A percentile compares a stretch with the other conserved stretches of the same genome.
These are phyloP conservation scores for Cardiocondyla obscurior DNA, from an alignment of 1,140 invertebrate species.

Conservation along the genomic window DNA sequence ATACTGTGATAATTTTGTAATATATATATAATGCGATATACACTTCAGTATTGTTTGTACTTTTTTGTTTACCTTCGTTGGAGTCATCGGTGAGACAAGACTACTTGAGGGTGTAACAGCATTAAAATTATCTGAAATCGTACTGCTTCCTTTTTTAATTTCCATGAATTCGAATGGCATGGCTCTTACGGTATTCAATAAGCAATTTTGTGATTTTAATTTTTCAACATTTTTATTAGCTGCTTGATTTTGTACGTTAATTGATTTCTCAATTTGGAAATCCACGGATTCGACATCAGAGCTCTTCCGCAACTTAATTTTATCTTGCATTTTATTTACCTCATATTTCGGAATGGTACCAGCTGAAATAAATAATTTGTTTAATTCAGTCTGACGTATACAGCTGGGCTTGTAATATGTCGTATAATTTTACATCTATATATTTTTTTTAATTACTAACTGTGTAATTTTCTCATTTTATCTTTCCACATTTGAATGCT, in stretches of 20 bases:
- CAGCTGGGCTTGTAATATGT: neutral
- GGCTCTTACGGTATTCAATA: too few species aligned
- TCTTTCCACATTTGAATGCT: slow-evolving; percentile 27
- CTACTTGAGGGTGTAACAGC: neutral
- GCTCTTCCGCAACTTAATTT: neutral
- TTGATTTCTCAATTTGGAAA: too few species aligned
- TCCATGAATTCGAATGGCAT: too few species aligned
- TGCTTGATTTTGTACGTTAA: too few species aligned
- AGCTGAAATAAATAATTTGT: neutral
- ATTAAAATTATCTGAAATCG: too few species aligned
- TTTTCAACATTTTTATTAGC: too few species aligned
- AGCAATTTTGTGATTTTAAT: too few species aligned
- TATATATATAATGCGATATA: neutral
- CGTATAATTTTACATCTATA: too few species aligned
- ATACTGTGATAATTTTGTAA: neutral
- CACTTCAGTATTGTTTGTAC: neutral
- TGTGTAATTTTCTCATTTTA: neutral
- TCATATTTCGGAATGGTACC: neutral
- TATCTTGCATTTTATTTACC: neutral
- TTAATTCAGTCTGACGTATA: neutral
- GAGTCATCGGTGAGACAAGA: neutral
- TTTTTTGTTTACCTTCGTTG: neutral
- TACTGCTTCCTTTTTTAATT: too few species aligned
- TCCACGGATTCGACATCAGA: neutral
- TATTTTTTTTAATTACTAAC: neutral